Conservation (phyloP, 92 coral and sea anemone species). For the Siderastrea radians region DNA sequence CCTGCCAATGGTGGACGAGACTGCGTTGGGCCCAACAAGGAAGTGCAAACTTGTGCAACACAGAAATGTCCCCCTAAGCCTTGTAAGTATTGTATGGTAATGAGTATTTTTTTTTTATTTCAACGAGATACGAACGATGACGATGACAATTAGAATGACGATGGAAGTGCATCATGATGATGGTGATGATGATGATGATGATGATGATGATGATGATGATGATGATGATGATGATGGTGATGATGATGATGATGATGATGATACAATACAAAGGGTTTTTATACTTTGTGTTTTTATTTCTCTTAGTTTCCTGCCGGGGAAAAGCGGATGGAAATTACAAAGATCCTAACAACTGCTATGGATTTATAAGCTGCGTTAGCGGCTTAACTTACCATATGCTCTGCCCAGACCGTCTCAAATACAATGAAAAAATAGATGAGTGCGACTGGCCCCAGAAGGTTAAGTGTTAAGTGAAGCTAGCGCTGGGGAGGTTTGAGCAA, state of each 20-base stretch:
- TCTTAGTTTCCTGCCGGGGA: constrained; percentile 22
- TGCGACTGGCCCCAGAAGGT: constrained; percentile 64
- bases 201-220: not conserved
- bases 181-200: not conserved
- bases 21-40: constrained; percentile 11
- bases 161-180: not conserved
- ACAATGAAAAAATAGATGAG: constrained; percentile 30
- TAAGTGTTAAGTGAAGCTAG: too few relatives aligned
- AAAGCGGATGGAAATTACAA: constrained; percentile 58
- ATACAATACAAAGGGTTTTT: not conserved
- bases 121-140: not conserved
- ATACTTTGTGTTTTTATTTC: not conserved
- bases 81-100: not conserved
- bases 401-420: constrained; percentile 61
- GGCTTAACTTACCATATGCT: constrained; percentile 36
- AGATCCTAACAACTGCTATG: constrained; percentile 68
- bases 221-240: not conserved
- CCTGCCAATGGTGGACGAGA: constrained; percentile 19
- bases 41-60: not conserved
- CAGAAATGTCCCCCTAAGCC: constrained; percentile 15
- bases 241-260: not conserved
- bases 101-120: not conserved
- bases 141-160: not conserved
- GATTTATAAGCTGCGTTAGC: constrained; percentile 63
- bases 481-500: too few relatives aligned